phyloP scores from a whole-genome alignment of 2,113 vertebrate species.

The Corydoras sp. region DNA sequence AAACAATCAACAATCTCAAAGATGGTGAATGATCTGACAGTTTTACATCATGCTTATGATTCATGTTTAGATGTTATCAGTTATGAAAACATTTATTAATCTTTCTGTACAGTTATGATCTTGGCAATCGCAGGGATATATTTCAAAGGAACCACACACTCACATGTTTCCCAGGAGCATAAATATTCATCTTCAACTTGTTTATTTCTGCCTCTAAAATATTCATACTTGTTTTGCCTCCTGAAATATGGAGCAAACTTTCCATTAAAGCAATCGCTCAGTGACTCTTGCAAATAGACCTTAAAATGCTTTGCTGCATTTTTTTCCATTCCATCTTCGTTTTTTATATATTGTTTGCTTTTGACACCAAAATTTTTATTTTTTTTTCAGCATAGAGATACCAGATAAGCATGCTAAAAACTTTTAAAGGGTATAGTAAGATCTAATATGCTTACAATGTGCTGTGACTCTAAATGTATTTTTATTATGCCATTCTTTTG shows the following conservation, averaged over 20 bases:
- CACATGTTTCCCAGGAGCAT: constrained; percentile 54
- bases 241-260: constrained; percentile 60
- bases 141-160: constrained; percentile 55
- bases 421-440: neutral
- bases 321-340: constrained; percentile 52
- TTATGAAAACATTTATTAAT: neutral
- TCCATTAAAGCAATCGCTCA: constrained; percentile 41
- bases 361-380: neutral
- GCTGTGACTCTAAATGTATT: neutral
- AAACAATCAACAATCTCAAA: too few species aligned
- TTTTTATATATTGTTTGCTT: constrained; percentile 4
- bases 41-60: too few species aligned
- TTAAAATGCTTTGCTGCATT: constrained; percentile 48
- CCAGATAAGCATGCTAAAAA: neutral
- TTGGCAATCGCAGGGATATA: constrained; percentile 16
- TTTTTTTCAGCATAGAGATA: neutral
- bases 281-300: constrained; percentile 38
- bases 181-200: constrained; percentile 67
- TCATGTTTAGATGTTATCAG: too few species aligned
- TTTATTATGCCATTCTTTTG: neutral
- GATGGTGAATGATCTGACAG: too few species aligned
- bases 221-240: constrained; percentile 64
- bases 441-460: neutral
- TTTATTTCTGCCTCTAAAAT: constrained; percentile 65
- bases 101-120: neutral